Conservation (phyloP, 1,140 invertebrate genomes). For the Mylabris phalerata region DNA sequence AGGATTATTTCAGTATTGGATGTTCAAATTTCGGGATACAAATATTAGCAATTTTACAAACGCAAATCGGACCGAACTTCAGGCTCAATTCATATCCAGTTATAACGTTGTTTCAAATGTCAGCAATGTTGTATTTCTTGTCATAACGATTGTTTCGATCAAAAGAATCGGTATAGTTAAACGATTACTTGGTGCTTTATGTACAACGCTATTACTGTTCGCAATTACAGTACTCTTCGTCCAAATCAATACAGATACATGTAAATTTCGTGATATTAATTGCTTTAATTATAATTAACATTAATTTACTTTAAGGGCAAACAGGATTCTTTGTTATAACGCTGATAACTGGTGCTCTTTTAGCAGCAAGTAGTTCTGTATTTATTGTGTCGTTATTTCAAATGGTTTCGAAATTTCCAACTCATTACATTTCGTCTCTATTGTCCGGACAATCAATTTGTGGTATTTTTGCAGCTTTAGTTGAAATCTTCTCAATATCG, state of each 20-base stretch:
- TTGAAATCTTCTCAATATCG: slow-evolving; percentile 1
- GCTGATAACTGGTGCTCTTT: neutral
- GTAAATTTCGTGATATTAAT: neutral
- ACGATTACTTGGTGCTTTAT: neutral
- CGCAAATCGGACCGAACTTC: slow-evolving; percentile 1
- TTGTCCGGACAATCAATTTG: slow-evolving; percentile 5
- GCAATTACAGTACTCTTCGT: neutral
- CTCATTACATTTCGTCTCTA: neutral
- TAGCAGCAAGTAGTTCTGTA: neutral
- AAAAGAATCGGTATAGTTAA: neutral
- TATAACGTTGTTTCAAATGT: neutral
- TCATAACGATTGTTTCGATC: neutral
- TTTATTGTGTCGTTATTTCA: neutral
- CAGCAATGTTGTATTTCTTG: neutral
- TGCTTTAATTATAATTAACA: neutral
- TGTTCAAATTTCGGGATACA: slow-evolving; percentile 7
- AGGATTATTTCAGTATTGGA: slow-evolving; percentile 2
- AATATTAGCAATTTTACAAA: neutral
- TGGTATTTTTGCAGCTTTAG: neutral
- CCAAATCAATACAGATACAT: neutral
- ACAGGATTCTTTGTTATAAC: neutral
- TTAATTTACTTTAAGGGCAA: slow-evolving; percentile 2
- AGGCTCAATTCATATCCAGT: neutral
- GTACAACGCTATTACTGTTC: neutral
- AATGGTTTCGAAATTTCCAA: neutral